phyloP scores from a whole-genome alignment of 2,113 vertebrate genomes.

The Machaerirhynchus nigripectus region DNA sequence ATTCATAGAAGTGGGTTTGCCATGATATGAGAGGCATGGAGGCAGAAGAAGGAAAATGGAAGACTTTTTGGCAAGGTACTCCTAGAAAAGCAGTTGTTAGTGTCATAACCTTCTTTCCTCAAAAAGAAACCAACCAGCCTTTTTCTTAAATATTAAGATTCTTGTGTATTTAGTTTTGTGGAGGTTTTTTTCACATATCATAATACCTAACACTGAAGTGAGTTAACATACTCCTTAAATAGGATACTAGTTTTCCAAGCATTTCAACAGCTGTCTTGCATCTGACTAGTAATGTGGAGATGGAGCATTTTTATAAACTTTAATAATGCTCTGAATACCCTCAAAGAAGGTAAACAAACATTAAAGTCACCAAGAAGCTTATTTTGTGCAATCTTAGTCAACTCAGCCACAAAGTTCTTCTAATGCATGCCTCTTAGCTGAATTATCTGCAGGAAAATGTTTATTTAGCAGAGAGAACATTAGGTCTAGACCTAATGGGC shows the following conservation, averaged over 20 bases:
- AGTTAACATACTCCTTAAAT: not conserved
- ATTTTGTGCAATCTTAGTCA: not conserved
- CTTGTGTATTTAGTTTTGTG: not conserved
- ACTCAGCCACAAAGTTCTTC: not conserved
- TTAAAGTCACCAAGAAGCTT: not conserved
- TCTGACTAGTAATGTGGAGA: not conserved
- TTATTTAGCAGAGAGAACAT: not conserved
- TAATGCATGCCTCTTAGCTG: not conserved
- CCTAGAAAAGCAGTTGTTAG: not conserved
- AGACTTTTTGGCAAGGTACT: not conserved
- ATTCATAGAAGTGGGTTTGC: not conserved
- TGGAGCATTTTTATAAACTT: not conserved
- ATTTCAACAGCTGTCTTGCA: not conserved
- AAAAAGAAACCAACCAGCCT: not conserved
- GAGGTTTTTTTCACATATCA: not conserved
- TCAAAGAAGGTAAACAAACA: not conserved
- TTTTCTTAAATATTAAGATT: not conserved
- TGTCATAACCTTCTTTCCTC: not conserved
- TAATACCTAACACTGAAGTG: not conserved
- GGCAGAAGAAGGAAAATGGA: not conserved
- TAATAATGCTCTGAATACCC: not conserved
- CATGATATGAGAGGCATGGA: not conserved
- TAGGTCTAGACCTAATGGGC: not conserved
- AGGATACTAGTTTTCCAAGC: not conserved
- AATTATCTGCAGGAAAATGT: not conserved